These are phyloP conservation scores for Acipenser transmontanus DNA, from an alignment of 2,797 vertebrate species.

Conservation along the genomic window DNA sequence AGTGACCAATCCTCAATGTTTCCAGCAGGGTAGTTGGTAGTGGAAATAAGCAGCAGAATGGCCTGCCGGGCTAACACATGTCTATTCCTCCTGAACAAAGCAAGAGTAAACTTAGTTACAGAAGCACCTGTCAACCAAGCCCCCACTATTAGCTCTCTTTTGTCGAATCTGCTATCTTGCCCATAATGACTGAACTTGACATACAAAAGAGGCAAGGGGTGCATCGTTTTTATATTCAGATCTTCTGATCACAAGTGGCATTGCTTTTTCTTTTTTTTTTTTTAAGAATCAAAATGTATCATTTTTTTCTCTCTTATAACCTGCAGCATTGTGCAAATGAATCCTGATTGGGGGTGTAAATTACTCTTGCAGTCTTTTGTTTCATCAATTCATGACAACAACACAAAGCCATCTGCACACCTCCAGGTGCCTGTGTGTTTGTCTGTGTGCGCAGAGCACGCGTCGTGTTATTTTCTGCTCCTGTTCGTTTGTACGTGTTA, in stretches of 20 bases:
- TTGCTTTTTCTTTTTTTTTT: neutral
- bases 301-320: constrained; percentile 8
- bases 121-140: too few relatives aligned
- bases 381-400: neutral
- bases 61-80: too few relatives aligned
- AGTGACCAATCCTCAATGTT: too few relatives aligned
- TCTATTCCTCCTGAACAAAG: too few relatives aligned
- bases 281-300: neutral
- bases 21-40: too few relatives aligned
- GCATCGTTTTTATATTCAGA: neutral
- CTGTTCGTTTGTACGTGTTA: neutral
- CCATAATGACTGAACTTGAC: too few relatives aligned
- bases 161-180: too few relatives aligned
- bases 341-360: constrained; percentile 5
- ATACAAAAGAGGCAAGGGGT: too few relatives aligned
- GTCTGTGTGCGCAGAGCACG: neutral
- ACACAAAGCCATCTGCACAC: neutral
- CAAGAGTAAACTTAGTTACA: too few relatives aligned
- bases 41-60: too few relatives aligned
- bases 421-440: constrained; percentile 1
- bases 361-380: neutral
- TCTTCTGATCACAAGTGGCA: neutral
- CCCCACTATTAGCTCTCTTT: too few relatives aligned
- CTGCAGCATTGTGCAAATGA: constrained; percentile 11
- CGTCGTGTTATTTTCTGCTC: neutral